Conservation (phyloP, 2,888 invertebrate species). For the Drosophila cracens region DNA sequence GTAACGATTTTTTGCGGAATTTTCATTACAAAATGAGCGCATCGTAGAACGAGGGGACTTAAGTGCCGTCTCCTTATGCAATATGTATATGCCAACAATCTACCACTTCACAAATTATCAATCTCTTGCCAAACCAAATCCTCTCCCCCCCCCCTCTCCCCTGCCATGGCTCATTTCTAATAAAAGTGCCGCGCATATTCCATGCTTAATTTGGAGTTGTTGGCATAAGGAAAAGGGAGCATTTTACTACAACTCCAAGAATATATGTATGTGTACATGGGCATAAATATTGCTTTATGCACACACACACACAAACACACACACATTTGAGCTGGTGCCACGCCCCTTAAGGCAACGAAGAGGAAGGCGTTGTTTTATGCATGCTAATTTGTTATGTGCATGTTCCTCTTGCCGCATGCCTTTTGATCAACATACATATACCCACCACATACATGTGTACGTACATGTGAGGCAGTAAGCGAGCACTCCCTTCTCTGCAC, state of each 20-base stretch:
- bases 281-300: slow-evolving; percentile 76
- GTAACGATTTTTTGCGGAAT: slow-evolving; percentile 56
- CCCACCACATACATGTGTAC: neutral
- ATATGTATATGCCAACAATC: slow-evolving; percentile 20
- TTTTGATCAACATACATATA: slow-evolving; percentile 62
- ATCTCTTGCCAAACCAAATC: slow-evolving; percentile 14
- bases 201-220: slow-evolving; percentile 63
- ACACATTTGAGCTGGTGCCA: slow-evolving; percentile 13
- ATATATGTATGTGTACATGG: slow-evolving; percentile 50
- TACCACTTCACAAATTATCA: slow-evolving; percentile 22
- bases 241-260: slow-evolving; percentile 27
- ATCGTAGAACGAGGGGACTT: slow-evolving; percentile 3
- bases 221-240: slow-evolving; percentile 13
- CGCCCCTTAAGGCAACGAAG: slow-evolving; percentile 9
- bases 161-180: slow-evolving; percentile 60
- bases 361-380: slow-evolving; percentile 61
- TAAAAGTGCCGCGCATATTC: slow-evolving; percentile 70
- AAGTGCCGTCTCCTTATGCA: slow-evolving; percentile 35
- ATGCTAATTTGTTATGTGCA: slow-evolving; percentile 79
- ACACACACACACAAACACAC: slow-evolving; percentile 29
- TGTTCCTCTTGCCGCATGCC: slow-evolving; percentile 60
- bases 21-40: slow-evolving; percentile 51
- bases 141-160: neutral
- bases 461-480: slow-evolving; percentile 40
- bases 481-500: neutral